phyloP scores from a whole-genome alignment of 2,113 vertebrate genomes.

The Ahaetulla prasina region DNA sequence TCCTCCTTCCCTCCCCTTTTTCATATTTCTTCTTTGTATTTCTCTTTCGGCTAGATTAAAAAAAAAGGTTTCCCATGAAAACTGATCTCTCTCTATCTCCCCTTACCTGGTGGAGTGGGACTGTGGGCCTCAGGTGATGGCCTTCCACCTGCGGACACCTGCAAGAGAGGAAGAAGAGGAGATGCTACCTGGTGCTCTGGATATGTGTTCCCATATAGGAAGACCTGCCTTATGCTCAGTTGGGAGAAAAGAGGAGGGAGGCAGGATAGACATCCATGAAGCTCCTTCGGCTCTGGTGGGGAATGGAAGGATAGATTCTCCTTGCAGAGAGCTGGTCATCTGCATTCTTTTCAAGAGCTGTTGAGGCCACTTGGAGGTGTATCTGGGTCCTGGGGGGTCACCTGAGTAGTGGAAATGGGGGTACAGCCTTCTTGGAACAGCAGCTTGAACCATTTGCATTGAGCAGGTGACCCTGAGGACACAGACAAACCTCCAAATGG shows the following conservation, averaged over 20 bases:
- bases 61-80: background rate
- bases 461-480: too few relatives aligned
- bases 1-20: background rate
- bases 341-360: too few relatives aligned
- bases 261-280: too few relatives aligned
- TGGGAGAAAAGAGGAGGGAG: background rate
- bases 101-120: background rate
- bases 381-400: too few relatives aligned
- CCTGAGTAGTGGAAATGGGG: too few relatives aligned
- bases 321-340: too few relatives aligned
- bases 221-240: background rate
- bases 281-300: too few relatives aligned
- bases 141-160: background rate
- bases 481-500: too few relatives aligned
- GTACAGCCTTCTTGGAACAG: too few relatives aligned
- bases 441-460: too few relatives aligned
- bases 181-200: background rate
- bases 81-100: background rate
- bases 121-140: background rate
- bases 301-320: too few relatives aligned
- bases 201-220: accelerated
- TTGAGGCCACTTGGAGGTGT: too few relatives aligned
- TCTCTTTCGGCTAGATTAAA: background rate
- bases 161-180: background rate
- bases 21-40: background rate